phyloP scores from a whole-genome alignment of 2,888 invertebrate genomes.

The Chymomyza caudatula region DNA sequence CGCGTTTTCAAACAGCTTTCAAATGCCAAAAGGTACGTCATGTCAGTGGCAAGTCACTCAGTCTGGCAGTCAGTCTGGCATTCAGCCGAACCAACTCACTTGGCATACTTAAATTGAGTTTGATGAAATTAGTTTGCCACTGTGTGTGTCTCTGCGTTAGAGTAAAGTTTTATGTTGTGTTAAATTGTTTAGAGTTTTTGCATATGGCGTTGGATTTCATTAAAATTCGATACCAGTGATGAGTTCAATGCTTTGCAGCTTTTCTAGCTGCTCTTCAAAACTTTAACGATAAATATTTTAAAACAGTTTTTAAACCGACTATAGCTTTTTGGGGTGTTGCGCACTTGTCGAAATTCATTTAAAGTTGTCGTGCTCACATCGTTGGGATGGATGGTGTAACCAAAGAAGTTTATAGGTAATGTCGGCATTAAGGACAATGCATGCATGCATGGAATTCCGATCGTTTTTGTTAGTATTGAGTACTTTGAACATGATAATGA shows the following conservation, averaged over 20 bases:
- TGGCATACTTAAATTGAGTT: slow-evolving; percentile 53
- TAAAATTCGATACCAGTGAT: neutral
- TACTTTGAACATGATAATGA: no score
- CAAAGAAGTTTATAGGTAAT: no score
- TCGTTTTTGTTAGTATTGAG: no score
- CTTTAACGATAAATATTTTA: neutral
- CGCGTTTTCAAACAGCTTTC: slow-evolving; percentile 56
- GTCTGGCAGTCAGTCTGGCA: slow-evolving; percentile 10
- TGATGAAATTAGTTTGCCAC: slow-evolving; percentile 57
- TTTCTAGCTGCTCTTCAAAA: neutral
- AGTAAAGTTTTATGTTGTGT: neutral
- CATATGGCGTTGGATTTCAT: neutral
- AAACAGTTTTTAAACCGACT: neutral
- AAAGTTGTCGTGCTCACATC: no score
- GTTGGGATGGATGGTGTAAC: no score
- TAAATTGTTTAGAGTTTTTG: neutral
- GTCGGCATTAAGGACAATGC: no score
- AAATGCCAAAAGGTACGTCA: slow-evolving; percentile 47
- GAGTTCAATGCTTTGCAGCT: neutral
- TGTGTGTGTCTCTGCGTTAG: neutral
- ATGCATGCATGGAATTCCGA: no score
- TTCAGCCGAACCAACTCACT: neutral
- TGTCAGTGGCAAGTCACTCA: slow-evolving; percentile 22
- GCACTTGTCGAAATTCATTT: no score
- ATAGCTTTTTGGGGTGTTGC: neutral